Base-by-base conservation (phyloP, 2,113 vertebrate species). In the Notarius quadriscutis region DNA sequence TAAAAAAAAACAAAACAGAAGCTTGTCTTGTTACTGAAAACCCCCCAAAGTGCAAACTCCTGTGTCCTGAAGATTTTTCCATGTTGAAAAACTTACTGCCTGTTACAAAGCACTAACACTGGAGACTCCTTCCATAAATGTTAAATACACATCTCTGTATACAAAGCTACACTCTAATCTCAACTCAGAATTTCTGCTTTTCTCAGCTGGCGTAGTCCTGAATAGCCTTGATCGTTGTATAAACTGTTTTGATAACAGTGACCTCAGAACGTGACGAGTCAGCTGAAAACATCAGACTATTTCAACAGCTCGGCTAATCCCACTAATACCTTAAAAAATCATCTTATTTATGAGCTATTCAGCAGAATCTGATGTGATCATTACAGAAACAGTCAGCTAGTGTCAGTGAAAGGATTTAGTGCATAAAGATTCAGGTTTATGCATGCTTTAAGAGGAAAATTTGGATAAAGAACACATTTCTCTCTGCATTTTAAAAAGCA, bases 381-480 rank as follows among this genome's bases (percentile, higher is more conserved):
- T 69, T 69, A 83, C 25, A 8, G 81, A 69, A 83, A 69, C 81
- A 17, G 41, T 83, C 48, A 9, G 62, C 41, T 27, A 67, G 34
- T n/a, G 41, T 51, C 41, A 83, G 14, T 5, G 50, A 69, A 34
- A 71, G 82, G 48, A 69, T 83, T 69, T 17, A 83, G 25, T 69
- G 82, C 41, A 50, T 83, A 67, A 83, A 83, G 62, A 83, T 50
- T 83, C 75, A 27, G 75, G 18, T 80, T 58, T 30, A 27, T 58
- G 53, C 55, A 30, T 58, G 78, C 3, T 58, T 10, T 58, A 57
- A 30, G 18, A 58, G 55, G 4, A n/a, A 7, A 78, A 6, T 53
- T n/a, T 7, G 50, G 75, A 80, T 17, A 58, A 57, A 57, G 27
- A 17, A 27, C 1, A 10, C 51, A 55, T 30, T 58, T 58, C 55